Base-by-base conservation (phyloP, 1,140 invertebrate genomes). In the Caligus rogercresseyi region DNA sequence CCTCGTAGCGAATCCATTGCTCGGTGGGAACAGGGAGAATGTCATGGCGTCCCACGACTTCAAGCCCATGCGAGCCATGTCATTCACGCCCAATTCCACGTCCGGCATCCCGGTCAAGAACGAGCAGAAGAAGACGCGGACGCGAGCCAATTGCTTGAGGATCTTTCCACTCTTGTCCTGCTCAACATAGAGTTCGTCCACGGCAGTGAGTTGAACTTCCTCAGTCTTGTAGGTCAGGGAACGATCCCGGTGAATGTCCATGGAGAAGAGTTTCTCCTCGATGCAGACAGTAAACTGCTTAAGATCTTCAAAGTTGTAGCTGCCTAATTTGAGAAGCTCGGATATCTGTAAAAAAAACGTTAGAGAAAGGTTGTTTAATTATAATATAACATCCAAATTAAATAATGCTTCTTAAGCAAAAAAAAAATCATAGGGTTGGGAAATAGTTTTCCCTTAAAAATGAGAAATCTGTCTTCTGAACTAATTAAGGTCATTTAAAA, bases 1-100 rank as follows among this genome's bases (percentile, higher is more conserved):
- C 81, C 75, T 99, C 93, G 3, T 98, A 79, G 52, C 89, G 81
- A 69, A 99, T 98, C 96, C 96, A 99, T 75, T 98, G 91, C 75
- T 99, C 96, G 0, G 96, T 98, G 62, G 91, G 89, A 25, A 98
- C 93, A 7, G 95, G 95, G 69, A 99, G 94, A 70, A 99, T 99
- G 74, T 99, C 96, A 73, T 98, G 91, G 16, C 96, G 78, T 0
- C 96, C 92, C 0, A 99, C 96, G 15, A 99, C 91, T 79, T 99
- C 96, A 91, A 91, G 7, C 96, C 96, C 76, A 97, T 90, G 7
- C 95, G 77, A 71, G 86, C 80, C 77, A 94, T 82, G 72, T 99
- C 96, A 73, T 99, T 99, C 14, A 99, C 81, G 13, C 96, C 96
- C 64, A 99, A 75, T 74, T 99, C 95, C 57, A 98, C 83, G 69